Evolutionary conservation across 64 coral and sea anemone species (phyloP).

Genomic region (Pocillopora verrucosa): DNA sequence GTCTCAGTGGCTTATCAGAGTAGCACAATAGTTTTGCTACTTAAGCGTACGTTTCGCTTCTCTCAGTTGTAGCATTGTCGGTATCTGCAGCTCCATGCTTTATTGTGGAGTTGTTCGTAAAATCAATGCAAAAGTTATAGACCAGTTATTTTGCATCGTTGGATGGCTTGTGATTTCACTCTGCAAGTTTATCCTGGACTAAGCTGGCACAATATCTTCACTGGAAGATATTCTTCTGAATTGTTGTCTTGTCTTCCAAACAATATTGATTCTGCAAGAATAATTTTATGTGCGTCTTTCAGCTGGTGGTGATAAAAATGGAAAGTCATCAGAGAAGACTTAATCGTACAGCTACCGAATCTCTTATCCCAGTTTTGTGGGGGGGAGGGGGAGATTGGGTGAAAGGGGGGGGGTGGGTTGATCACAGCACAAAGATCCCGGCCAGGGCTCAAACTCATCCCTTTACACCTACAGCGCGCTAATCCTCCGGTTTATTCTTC

Average conservation of each 20-base stretch:
- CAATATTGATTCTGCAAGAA: no score
- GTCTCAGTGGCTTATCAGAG: no score
- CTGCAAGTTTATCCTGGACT: conserved; percentile 17
- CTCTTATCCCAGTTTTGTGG: no score
- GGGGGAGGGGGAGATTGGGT: no score
- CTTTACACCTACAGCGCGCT: no score
- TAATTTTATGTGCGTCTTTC: no score
- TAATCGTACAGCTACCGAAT: no score
- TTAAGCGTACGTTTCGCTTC: neutral
- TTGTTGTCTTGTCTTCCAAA: neutral
- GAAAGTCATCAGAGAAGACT: no score
- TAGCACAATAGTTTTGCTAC: neutral
- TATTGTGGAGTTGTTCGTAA: conserved; percentile 33
- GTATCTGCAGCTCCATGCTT: conserved; percentile 36
- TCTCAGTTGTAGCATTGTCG: conserved; percentile 2
- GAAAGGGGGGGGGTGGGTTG: no score
- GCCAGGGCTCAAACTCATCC: no score
- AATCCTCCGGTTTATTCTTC: neutral
- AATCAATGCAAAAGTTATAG: conserved; percentile 25
- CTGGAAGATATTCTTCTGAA: neutral
- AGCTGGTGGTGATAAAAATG: no score
- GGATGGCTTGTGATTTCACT: neutral
- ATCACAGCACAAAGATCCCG: no score
- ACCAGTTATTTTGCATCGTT: neutral
- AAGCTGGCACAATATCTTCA: conserved; percentile 4